These are phyloP conservation scores for Aphelocoma californica DNA, from an alignment of 2,797 vertebrate genomes.

Conservation along the genomic window DNA sequence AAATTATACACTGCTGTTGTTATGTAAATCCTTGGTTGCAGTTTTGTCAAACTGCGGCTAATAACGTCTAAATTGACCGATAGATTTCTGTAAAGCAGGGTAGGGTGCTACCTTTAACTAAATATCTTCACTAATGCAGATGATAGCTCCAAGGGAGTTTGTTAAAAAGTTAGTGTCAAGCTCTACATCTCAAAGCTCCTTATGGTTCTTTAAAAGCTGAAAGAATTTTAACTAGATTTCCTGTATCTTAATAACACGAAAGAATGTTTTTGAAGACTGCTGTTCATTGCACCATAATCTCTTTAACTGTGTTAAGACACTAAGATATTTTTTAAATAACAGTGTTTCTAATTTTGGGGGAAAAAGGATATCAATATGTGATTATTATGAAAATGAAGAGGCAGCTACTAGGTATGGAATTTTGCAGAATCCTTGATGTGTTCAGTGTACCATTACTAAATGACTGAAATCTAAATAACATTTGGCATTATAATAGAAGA, in stretches of 20 bases:
- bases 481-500: slow-evolving; percentile 79
- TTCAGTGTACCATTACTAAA: slow-evolving; percentile 79
- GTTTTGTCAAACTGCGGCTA: slow-evolving; percentile 52
- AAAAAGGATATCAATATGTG: slow-evolving; percentile 69
- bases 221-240: slow-evolving; percentile 75
- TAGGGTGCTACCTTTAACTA: slow-evolving; percentile 69
- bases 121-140: slow-evolving; percentile 72
- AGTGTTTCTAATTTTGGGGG: slow-evolving; percentile 62
- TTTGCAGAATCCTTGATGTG: slow-evolving; percentile 75
- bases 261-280: slow-evolving; percentile 71
- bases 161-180: slow-evolving; percentile 69
- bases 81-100: slow-evolving; percentile 48
- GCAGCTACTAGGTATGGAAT: slow-evolving; percentile 70
- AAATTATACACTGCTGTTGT: slow-evolving; percentile 9
- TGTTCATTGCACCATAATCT: slow-evolving; percentile 74
- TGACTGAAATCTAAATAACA: slow-evolving; percentile 81
- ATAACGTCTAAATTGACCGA: slow-evolving; percentile 57
- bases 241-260: slow-evolving; percentile 69
- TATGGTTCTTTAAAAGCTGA: slow-evolving; percentile 73
- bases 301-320: slow-evolving; percentile 74
- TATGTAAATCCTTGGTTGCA: slow-evolving; percentile 36
- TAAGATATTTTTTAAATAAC: slow-evolving; percentile 68
- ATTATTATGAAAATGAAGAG: slow-evolving; percentile 78
- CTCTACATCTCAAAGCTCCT: slow-evolving; percentile 74
- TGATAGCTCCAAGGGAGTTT: slow-evolving; percentile 66